Evolutionary conservation across 2,797 vertebrate genomes (phyloP).

Genomic region (Erethizon dorsatum): DNA sequence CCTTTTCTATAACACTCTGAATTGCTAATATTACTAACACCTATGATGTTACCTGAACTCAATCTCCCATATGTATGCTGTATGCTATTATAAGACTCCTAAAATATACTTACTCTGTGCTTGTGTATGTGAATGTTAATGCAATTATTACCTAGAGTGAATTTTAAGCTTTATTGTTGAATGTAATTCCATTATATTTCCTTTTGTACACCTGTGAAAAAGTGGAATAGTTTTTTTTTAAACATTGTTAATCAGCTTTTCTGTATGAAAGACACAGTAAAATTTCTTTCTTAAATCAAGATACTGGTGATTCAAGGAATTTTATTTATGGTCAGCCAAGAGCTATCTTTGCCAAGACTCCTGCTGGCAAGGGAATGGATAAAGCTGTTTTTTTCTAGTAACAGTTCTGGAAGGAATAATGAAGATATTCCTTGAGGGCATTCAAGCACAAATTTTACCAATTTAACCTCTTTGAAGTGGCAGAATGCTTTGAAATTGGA

Average conservation of each 20-base stretch:
- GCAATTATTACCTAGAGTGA: constrained; percentile 97
- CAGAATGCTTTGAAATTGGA: constrained; percentile 86
- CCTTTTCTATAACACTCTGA: constrained; percentile 94
- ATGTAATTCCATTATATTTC: constrained; percentile 94
- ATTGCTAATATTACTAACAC: constrained; percentile 96
- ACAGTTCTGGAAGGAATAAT: constrained; percentile 82
- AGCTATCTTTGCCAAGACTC: constrained; percentile 83
- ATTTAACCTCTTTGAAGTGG: constrained; percentile 86
- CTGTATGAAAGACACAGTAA: constrained; percentile 99
- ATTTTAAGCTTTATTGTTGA: constrained; percentile 94
- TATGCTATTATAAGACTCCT: constrained; percentile 96
- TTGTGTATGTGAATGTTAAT: constrained; percentile 99
- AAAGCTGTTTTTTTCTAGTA: constrained; percentile 84
- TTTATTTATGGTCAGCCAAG: constrained; percentile 89
- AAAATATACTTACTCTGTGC: constrained; percentile 98
- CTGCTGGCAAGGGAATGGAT: constrained; percentile 81
- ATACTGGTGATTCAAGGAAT: constrained; percentile 89
- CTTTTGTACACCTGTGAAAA: constrained; percentile 97
- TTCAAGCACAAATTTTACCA: constrained; percentile 85
- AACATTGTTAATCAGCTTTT: constrained; percentile 92
- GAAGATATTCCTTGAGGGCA: constrained; percentile 75
- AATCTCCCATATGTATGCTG: constrained; percentile 95
- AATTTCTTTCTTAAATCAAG: constrained; percentile 98
- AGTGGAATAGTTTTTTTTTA: constrained; percentile 97
- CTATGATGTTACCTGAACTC: constrained; percentile 94